Percentiles rank a stretch among this genome's conserved stretches.
phyloP scores from a whole-genome alignment of 2,797 vertebrate genomes.

The Ctenopoma kingsleyae region DNA sequence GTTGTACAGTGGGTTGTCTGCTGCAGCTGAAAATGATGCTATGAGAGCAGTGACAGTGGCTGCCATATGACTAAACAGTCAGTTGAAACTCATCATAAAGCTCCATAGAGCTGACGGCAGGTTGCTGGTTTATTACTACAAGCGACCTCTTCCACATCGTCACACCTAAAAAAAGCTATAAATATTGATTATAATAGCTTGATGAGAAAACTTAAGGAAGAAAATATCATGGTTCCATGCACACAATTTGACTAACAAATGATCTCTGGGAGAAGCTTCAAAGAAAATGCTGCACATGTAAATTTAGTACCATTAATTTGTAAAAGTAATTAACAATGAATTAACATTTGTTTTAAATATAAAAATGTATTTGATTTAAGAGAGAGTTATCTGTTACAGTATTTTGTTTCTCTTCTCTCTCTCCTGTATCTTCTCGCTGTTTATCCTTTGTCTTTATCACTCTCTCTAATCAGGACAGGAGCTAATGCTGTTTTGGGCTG shows the following conservation, averaged over 20 bases:
- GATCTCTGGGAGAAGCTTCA: not conserved
- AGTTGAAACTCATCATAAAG: too few relatives aligned
- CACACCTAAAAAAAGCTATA: not conserved
- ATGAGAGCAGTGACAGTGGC: too few relatives aligned
- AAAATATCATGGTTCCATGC: not conserved
- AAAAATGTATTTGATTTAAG: not conserved
- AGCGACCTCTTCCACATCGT: not conserved
- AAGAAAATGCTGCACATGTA: too few relatives aligned
- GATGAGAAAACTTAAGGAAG: not conserved
- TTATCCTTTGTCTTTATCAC: conserved; percentile 13
- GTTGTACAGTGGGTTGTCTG: too few relatives aligned
- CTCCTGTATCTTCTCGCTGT: conserved; percentile 15
- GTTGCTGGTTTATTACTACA: not conserved
- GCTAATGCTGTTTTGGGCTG: conserved; percentile 28
- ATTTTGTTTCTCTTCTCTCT: not conserved
- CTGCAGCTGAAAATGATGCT: too few relatives aligned
- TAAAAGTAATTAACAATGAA: too few relatives aligned
- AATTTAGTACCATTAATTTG: too few relatives aligned
- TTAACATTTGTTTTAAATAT: not conserved
- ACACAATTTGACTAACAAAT: not conserved
- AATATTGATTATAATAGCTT: not conserved
- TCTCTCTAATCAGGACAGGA: conserved; percentile 26
- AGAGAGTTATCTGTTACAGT: not conserved
- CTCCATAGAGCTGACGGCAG: too few relatives aligned
- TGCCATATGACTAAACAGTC: too few relatives aligned